Conservation (phyloP, 2,888 invertebrate genomes). For the Dicycla oo region DNA sequence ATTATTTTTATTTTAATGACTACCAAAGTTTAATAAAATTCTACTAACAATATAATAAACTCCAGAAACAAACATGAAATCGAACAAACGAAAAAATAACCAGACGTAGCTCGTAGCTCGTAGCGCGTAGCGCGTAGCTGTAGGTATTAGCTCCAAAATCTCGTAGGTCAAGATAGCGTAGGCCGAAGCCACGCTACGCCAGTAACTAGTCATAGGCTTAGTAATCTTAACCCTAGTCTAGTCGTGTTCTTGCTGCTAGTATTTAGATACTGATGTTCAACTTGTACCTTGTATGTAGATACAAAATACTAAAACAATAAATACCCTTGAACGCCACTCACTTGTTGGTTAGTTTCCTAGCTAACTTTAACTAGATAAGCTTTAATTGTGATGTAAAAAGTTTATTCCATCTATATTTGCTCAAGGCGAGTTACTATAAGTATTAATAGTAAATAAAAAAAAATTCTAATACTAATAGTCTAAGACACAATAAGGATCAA, state of each 20-base stretch:
- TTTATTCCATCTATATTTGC: not conserved
- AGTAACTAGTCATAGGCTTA: conserved; percentile 45
- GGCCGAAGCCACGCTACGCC: conserved; percentile 42
- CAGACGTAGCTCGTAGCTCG: conserved; percentile 16
- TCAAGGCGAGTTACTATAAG: too few relatives aligned
- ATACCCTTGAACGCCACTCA: too few relatives aligned
- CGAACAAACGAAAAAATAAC: conserved; percentile 8
- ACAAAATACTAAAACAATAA: not conserved
- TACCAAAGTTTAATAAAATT: not conserved
- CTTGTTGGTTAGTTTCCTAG: not conserved
- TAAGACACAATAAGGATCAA: not conserved
- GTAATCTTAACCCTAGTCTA: conserved; percentile 44
- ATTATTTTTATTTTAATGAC: not conserved
- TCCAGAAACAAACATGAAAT: conserved; percentile 19
- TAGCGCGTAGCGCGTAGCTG: conserved; percentile 23
- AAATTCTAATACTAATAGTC: not conserved
- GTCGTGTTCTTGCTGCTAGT: conserved; percentile 52
- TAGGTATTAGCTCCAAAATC: conserved; percentile 42
- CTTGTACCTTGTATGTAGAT: conserved; percentile 18
- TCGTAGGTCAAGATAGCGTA: conserved; percentile 55
- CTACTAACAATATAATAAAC: conserved; percentile 12
- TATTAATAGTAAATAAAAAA: not conserved
- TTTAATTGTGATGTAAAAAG: not conserved
- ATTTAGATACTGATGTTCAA: conserved; percentile 32
- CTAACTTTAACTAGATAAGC: not conserved